A percentile compares a stretch with the other conserved stretches of the same genome.
Evolutionary conservation across 2,797 vertebrate species (phyloP).

Genomic region (Pantherophis vulpinus): DNA sequence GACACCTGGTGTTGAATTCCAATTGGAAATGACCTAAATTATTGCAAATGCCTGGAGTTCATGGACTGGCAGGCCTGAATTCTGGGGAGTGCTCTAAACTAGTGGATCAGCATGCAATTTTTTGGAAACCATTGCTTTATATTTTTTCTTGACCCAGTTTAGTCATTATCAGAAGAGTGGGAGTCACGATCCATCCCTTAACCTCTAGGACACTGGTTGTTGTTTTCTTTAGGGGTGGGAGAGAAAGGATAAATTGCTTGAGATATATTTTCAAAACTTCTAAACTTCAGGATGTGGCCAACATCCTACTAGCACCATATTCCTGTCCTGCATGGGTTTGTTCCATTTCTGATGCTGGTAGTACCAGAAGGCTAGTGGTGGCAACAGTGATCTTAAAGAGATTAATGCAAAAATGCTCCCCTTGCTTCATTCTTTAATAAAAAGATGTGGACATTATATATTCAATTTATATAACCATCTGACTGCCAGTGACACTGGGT

Average conservation of each 20-base stretch:
- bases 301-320: not conserved
- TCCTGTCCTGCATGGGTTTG: not conserved
- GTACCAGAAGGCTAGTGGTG: not conserved
- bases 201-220: not conserved
- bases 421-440: not conserved
- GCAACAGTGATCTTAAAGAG: not conserved
- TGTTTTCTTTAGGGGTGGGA: not conserved
- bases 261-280: not conserved
- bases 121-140: conserved; percentile 23
- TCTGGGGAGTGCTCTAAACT: conserved; percentile 27
- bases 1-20: conserved; percentile 65
- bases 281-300: not conserved
- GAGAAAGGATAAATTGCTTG: not conserved
- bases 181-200: not conserved
- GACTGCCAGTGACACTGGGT: not conserved
- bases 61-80: conserved; percentile 41
- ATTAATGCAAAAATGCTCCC: not conserved
- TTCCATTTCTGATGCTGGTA: not conserved
- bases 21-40: conserved; percentile 63
- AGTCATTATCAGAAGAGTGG: not conserved
- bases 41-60: conserved; percentile 34
- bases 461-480: not conserved
- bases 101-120: conserved; percentile 3
- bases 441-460: not conserved
- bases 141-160: not conserved